phyloP scores from a whole-genome alignment of 2,797 vertebrate species.

The Todus mexicanus region DNA sequence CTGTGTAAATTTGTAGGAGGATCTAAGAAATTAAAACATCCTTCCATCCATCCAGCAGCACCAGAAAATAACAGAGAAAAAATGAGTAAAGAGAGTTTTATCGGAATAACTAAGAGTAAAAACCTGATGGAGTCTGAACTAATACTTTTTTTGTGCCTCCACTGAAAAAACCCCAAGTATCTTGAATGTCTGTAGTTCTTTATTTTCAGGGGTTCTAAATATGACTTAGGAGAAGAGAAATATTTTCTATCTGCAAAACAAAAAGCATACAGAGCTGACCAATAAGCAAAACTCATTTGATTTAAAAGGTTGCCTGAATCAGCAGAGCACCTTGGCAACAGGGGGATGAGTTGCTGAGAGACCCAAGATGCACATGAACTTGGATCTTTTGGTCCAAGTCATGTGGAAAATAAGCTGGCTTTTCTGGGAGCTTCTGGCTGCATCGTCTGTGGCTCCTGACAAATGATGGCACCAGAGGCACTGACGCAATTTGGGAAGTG shows the following conservation, averaged over 20 bases:
- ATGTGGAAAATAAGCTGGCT: constrained; percentile 37
- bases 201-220: constrained; percentile 8
- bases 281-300: constrained; percentile 48
- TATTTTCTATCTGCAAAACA: constrained; percentile 38
- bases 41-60: not conserved
- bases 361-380: constrained; percentile 50
- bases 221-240: constrained; percentile 24
- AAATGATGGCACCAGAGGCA: constrained; percentile 3
- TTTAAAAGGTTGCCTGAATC: constrained; percentile 67
- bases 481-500: not conserved
- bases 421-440: constrained; percentile 25
- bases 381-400: constrained; percentile 56
- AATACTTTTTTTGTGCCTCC: not conserved
- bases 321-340: constrained; percentile 66
- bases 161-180: not conserved
- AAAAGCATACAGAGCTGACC: constrained; percentile 42
- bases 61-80: not conserved
- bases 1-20: not conserved
- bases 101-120: not conserved
- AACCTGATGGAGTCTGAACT: not conserved
- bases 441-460: not conserved
- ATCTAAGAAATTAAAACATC: not conserved
- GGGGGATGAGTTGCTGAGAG: constrained; percentile 66
- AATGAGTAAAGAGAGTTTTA: not conserved
- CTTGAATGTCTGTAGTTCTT: not conserved